Percentiles rank a stretch among this genome's conserved stretches.
These are phyloP conservation scores for Branchinecta sandiegonensis DNA, from an alignment of 2,888 invertebrate genomes.

Conservation along the genomic window DNA sequence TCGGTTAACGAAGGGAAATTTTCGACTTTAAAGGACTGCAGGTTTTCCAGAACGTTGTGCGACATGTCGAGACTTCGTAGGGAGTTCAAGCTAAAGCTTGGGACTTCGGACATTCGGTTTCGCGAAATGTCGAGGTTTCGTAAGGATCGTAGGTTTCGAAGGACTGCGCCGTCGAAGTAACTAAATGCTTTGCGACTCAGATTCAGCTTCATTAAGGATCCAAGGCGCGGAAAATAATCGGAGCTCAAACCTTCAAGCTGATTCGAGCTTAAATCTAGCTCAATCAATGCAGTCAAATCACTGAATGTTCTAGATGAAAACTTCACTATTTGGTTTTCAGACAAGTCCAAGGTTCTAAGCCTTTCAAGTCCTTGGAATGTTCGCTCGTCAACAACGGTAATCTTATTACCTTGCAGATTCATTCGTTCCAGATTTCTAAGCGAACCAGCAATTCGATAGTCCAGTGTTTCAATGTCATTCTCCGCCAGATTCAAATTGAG, in stretches of 20 bases:
- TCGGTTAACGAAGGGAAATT: background rate
- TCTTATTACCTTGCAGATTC: background rate
- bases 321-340: background rate
- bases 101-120: background rate
- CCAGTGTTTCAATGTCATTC: background rate
- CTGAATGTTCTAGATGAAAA: background rate
- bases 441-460: background rate
- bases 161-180: background rate
- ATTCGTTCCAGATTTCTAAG: background rate
- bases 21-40: background rate
- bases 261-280: background rate
- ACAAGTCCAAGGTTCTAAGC: background rate
- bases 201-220: background rate
- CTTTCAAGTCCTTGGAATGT: background rate
- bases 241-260: background rate
- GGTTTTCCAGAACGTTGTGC: background rate
- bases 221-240: background rate
- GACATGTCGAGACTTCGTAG: background rate
- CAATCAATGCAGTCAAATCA: background rate
- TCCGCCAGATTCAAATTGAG: background rate
- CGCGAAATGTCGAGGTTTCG: background rate
- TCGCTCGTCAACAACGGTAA: background rate
- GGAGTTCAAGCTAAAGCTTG: background rate
- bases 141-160: background rate
- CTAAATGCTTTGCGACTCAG: background rate